A percentile compares a stretch with the other conserved stretches of the same genome.
These are phyloP conservation scores for Craniophora ligustri DNA, from an alignment of 2,888 invertebrate species.

Conservation along the genomic window DNA sequence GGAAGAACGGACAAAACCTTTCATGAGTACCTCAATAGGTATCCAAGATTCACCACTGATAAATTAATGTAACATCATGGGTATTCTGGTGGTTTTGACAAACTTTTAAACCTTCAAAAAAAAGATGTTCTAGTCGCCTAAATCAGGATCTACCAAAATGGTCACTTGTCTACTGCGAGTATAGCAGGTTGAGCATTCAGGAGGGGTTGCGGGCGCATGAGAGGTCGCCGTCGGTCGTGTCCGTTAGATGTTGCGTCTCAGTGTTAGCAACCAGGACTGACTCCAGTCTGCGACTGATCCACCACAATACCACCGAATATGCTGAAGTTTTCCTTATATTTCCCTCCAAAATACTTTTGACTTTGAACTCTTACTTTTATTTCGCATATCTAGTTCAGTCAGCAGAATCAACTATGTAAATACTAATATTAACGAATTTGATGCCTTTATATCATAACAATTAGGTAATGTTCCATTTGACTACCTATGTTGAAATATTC, in stretches of 20 bases:
- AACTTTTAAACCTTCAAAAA: too few relatives aligned
- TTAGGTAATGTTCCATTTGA: background rate
- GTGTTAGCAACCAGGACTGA: constrained; percentile 81
- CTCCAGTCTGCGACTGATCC: constrained; percentile 75
- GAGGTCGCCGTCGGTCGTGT: constrained; percentile 73
- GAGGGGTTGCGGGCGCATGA: constrained; percentile 70
- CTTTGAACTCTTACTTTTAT: too few relatives aligned
- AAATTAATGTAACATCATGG: too few relatives aligned
- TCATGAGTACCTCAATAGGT: background rate
- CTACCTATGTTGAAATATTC: background rate
- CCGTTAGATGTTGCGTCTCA: constrained; percentile 86
- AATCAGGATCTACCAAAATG: background rate
- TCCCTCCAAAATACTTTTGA: background rate
- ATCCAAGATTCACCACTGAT: too few relatives aligned
- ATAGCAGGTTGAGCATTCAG: constrained; percentile 61
- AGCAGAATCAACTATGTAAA: background rate
- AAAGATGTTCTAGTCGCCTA: too few relatives aligned
- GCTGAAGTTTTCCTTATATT: constrained; percentile 45
- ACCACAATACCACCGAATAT: constrained; percentile 66
- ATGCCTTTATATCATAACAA: too few relatives aligned
- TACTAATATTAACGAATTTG: too few relatives aligned
- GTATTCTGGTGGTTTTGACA: too few relatives aligned
- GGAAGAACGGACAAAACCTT: background rate
- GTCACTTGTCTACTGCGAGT: constrained; percentile 2
- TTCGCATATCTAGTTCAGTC: background rate